These are phyloP conservation scores for Aphrophora alni DNA, from an alignment of 2,888 invertebrate species.

Conservation along the genomic window DNA sequence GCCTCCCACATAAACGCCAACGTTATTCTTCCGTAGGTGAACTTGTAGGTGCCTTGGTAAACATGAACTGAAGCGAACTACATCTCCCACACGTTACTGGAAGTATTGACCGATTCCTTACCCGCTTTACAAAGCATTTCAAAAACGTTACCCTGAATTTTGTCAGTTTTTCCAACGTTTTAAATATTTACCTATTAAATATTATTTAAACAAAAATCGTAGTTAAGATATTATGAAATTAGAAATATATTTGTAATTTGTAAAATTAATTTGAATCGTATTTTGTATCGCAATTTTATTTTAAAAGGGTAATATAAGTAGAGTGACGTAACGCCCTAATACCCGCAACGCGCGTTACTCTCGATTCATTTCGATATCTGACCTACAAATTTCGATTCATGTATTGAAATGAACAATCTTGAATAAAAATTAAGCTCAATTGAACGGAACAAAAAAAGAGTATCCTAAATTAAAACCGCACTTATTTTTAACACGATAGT, in stretches of 20 bases:
- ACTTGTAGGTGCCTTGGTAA: not conserved
- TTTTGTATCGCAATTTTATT: not conserved
- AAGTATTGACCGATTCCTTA: conserved; percentile 9
- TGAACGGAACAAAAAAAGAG: not conserved
- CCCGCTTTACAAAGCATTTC: not conserved
- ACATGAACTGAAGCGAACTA: not conserved
- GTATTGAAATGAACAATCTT: not conserved
- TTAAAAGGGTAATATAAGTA: not conserved
- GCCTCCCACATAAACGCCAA: not conserved
- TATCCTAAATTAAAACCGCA: not conserved
- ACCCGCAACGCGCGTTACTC: not conserved
- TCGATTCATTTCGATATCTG: not conserved
- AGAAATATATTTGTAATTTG: not conserved
- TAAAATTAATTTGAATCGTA: not conserved
- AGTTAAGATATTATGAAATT: no score
- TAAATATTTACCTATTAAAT: no score
- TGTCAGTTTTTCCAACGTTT: no score
- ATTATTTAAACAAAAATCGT: no score
- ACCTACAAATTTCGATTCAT: not conserved
- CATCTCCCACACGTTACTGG: not conserved
- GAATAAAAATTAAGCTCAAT: not conserved
- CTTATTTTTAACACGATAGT: not conserved
- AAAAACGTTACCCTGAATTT: not conserved
- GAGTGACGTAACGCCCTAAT: not conserved
- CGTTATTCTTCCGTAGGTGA: not conserved